Evolutionary conservation across 2,888 invertebrate species (phyloP), one percentile per base, ranked within the genome.

Genomic region (Phymatocera aterrima): DNA sequence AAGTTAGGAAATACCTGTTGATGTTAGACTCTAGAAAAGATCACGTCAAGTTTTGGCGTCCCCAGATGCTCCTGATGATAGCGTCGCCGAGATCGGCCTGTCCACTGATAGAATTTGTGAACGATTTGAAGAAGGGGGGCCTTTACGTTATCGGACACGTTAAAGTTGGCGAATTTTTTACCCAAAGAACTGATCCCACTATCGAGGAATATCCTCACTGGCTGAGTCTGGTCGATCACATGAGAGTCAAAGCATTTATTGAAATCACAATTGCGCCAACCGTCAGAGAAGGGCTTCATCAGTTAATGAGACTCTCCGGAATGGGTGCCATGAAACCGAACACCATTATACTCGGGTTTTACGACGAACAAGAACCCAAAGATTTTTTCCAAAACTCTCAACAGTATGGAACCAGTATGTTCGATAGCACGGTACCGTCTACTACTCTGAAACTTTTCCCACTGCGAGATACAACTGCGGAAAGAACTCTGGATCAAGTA

Each of bases 251-350:
- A 90, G 99, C 99, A 0, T 99, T 99, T 91, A 96, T 98, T 0
- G 99, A 99, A 91, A 91, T 99, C 8, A 99, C 98, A 0, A 92
- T 98, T 10, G 96, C 98, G 0, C 92, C 93, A 78, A 94, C 95
- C 0, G 95, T 99, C 0, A 93, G 98, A 0, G 95, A 96, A 84
- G 99, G 99, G 2, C 93, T 99, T 60, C 97, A 97, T 80, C 99
- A 99, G 91, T 92, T 99, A 82, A 94, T 97, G 70, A 93, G 98
- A 40, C 91, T 99, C 80, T 95, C 98, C 0, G 99, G 99, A 2
- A 94, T 99, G 88, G 99, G 99, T 0, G 99, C 99, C 15, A 99
- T 99, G 99, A 99, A 99, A 90, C 99, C 99, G 0, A 99, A 99
- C 89, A 99, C 99, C 0, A 97, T 99, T 79, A 93, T 99, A 46